Base-by-base conservation (phyloP, 1,140 invertebrate species). In the Temnothorax nylanderi region DNA sequence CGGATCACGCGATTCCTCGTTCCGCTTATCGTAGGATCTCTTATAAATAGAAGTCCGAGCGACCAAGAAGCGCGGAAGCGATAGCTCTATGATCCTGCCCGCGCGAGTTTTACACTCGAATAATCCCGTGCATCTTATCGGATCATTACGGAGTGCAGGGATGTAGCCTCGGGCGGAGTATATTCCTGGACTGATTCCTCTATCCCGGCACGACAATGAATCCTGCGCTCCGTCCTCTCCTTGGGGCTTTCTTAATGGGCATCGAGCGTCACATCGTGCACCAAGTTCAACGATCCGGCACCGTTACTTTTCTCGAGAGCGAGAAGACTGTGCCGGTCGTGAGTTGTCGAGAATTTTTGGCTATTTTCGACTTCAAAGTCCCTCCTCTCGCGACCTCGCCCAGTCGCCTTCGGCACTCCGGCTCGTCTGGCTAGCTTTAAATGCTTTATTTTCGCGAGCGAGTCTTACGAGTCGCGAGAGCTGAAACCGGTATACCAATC, bases 361-460 rank as follows among this genome's bases (percentile, higher is more conserved):
- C 90, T 93, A 93, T 94, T 94, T 94, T 92, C 49, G 90, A 94
- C 93, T 87, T 91, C 90, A 93, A 93, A 94, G 92, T 91, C 51
- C 21, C 49, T 60, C 34, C 47, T 32, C 71, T 75, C 26, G 37
- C 51, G 41, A 62, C 34, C 51, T 58, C 58, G 64, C 51, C 41
- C 76, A 21, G 65, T 65, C 32, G 49, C 65, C 65, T 34, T 13
- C 74, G 81, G 56, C 64, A 77, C 72, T 78, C 88, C 67, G 74
- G 64, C 76, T 72, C 82, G 77, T 90, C 90, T 91, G 90, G 90
- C 85, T 71, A 80, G 87, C 85, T 90, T 89, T 72, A 86, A 82
- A 84, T 88, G 87, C 82, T 91, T 91, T 91, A 92, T 93, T 93
- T 92, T 90, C 72, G 72, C 78, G 77, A 80, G 51, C 41, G 82